phyloP scores from a whole-genome alignment of 2,113 vertebrate species.

The Platanista minor region DNA sequence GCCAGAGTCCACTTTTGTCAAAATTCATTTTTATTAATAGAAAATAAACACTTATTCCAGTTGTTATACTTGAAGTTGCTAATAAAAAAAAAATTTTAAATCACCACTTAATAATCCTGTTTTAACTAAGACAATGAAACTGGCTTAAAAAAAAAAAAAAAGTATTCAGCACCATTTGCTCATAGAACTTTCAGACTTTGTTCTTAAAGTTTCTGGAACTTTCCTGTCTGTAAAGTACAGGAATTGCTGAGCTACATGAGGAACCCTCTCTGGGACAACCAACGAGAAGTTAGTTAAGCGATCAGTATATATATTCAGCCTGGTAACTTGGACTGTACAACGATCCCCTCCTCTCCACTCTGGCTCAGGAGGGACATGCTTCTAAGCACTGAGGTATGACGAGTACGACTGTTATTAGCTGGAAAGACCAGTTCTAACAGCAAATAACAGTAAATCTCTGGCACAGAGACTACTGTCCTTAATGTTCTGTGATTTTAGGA shows the following conservation, averaged over 20 bases:
- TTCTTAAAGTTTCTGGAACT: constrained; percentile 51
- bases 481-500: constrained; percentile 43
- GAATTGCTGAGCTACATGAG: constrained; percentile 22
- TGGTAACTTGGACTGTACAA: background rate
- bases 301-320: background rate
- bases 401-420: constrained; percentile 10
- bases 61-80: constrained; percentile 72
- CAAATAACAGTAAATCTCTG: constrained; percentile 41
- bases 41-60: constrained; percentile 82
- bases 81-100: constrained; percentile 76
- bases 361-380: background rate
- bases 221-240: constrained; percentile 37
- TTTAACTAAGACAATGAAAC: constrained; percentile 63
- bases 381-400: constrained; percentile 47
- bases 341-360: background rate
- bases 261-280: constrained; percentile 45
- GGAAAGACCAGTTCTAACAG: background rate
- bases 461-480: constrained; percentile 44
- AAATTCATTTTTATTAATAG: constrained; percentile 89
- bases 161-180: constrained; percentile 70
- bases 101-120: constrained; percentile 51
- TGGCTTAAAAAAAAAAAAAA: constrained; percentile 50
- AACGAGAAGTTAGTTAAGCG: constrained; percentile 9
- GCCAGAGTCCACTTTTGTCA: constrained; percentile 75
- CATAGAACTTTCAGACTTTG: constrained; percentile 57